Percentiles rank a stretch among this genome's conserved stretches.
Conservation (phyloP, 2,113 vertebrate genomes). For the Melozone crissalis region DNA sequence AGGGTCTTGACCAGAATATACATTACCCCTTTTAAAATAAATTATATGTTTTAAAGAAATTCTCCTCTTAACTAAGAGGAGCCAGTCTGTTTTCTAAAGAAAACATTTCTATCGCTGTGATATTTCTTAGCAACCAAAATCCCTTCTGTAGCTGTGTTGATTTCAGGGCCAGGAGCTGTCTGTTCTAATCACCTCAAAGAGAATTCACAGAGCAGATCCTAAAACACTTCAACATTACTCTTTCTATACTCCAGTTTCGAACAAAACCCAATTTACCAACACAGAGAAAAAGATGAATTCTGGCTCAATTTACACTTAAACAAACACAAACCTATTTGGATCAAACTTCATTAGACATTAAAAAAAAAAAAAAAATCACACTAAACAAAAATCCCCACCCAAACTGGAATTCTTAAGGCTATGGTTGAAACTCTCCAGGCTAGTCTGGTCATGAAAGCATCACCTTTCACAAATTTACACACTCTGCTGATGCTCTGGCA, state of each 20-base stretch:
- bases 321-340: not conserved
- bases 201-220: not conserved
- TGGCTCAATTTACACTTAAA: not conserved
- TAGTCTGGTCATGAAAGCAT: not conserved
- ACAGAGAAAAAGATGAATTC: not conserved
- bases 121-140: slow-evolving; percentile 25
- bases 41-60: not conserved
- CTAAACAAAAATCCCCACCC: not conserved
- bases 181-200: slow-evolving; percentile 7
- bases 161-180: not conserved
- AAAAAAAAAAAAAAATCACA: too few relatives aligned
- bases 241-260: not conserved
- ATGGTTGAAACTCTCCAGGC: not conserved
- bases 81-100: not conserved
- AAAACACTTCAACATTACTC: not conserved
- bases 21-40: not conserved
- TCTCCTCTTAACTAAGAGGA: not conserved
- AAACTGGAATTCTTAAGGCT: not conserved
- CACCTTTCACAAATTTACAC: not conserved
- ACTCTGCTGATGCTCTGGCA: fast-evolving
- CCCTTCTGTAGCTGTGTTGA: not conserved
- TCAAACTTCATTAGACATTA: not conserved
- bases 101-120: not conserved
- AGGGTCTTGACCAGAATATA: not conserved
- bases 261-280: not conserved